Conservation (phyloP, 2,113 vertebrate species). For the Pungitius pungitius region DNA sequence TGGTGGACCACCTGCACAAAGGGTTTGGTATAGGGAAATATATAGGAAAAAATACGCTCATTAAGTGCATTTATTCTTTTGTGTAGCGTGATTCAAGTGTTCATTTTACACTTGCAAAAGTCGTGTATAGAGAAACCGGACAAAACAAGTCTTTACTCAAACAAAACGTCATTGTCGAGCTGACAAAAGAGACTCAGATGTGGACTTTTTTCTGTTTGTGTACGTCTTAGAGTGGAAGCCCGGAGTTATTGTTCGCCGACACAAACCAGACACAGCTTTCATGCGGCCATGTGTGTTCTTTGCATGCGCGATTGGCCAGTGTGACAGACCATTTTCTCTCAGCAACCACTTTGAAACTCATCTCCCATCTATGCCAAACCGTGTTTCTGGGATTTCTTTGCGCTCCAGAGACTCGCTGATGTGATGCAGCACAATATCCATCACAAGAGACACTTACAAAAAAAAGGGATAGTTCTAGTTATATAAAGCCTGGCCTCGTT, state of each 20-base stretch:
- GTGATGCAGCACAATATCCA: constrained; percentile 24
- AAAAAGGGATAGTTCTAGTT: not conserved
- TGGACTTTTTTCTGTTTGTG: constrained; percentile 1
- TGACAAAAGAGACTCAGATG: not conserved
- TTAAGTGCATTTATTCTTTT: not conserved
- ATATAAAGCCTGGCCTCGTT: not conserved
- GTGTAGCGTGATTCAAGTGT: not conserved
- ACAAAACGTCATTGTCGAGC: not conserved
- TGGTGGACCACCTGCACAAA: not conserved
- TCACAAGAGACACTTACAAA: not conserved
- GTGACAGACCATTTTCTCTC: constrained; percentile 30
- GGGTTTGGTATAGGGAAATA: not conserved
- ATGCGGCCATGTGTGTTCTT: constrained; percentile 14
- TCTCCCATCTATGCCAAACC: constrained; percentile 39
- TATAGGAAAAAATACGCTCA: too few relatives aligned
- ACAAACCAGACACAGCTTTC: constrained; percentile 16
- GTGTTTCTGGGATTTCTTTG: constrained; percentile 48
- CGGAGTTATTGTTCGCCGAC: constrained; percentile 19
- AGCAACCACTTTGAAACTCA: constrained; percentile 43
- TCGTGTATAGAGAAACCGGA: not conserved
- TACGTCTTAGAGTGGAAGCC: constrained; percentile 2
- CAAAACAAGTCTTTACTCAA: not conserved
- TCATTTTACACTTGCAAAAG: not conserved
- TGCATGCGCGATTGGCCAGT: constrained; percentile 11
- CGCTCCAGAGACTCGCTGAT: constrained; percentile 24